A percentile compares a stretch with the other conserved stretches of the same genome.
phyloP scores from a whole-genome alignment of 1,140 invertebrate genomes.

The Frieseomelitta varia region DNA sequence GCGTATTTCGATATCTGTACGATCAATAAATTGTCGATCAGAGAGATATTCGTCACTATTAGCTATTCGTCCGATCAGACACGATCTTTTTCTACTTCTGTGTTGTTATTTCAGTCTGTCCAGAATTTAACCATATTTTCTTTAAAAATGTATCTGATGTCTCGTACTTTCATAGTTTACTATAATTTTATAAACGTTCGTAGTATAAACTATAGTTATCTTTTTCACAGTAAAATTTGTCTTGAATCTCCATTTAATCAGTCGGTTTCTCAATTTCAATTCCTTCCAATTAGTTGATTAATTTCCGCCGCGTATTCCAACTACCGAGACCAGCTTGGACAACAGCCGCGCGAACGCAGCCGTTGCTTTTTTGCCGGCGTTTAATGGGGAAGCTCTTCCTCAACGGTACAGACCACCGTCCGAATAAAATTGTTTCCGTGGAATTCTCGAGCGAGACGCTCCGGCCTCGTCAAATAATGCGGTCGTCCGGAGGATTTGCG shows the following conservation, averaged over 20 bases:
- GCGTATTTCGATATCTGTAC: neutral
- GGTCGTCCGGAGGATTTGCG: slow-evolving; percentile 30
- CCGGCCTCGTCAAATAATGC: slow-evolving; percentile 48
- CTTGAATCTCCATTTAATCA: neutral
- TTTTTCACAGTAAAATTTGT: neutral
- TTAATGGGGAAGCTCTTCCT: neutral
- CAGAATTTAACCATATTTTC: neutral
- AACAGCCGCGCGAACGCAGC: neutral
- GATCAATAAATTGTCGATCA: neutral
- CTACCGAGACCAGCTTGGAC: neutral
- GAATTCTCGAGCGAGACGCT: slow-evolving; percentile 37
- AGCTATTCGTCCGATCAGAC: neutral
- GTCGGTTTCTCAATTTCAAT: neutral
- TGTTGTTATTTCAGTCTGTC: neutral
- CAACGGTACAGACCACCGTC: neutral
- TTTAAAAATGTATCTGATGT: neutral
- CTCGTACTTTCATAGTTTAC: neutral
- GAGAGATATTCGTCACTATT: neutral
- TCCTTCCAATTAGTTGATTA: neutral
- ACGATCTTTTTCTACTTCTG: neutral
- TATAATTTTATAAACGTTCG: neutral
- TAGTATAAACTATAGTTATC: neutral
- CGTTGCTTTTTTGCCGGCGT: neutral
- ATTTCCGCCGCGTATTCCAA: neutral
- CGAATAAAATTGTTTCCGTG: slow-evolving; percentile 36